Evolutionary conservation across 2,113 vertebrate species (phyloP).

Genomic region (Myrmecophaga tridactyla): DNA sequence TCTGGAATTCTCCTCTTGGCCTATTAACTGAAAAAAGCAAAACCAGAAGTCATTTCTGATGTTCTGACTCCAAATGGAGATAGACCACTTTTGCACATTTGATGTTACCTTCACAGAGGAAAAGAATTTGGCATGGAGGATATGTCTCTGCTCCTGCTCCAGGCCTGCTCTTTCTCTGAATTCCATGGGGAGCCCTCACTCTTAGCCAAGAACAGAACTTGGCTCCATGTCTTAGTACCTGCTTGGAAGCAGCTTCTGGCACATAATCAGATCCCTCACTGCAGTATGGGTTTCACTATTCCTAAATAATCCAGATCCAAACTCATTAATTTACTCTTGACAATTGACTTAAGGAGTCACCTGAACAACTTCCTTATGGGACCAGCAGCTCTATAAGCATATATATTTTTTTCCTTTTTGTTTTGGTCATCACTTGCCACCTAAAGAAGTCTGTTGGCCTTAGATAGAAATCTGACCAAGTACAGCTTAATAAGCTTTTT

Average conservation of each 20-base stretch:
- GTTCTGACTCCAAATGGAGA: not conserved
- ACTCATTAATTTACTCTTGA: not conserved
- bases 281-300: rapidly evolving
- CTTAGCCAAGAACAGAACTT: no score
- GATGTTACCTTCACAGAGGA: not conserved
- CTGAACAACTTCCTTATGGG: no score
- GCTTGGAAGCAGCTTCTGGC: not conserved
- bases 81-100: not conserved
- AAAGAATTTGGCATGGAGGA: not conserved
- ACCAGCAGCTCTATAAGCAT: not conserved
- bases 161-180: not conserved
- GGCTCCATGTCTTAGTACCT: rapidly evolving
- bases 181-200: not conserved
- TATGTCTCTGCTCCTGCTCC: not conserved
- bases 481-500: not conserved
- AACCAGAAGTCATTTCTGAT: not conserved
- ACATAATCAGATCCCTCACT: rapidly evolving
- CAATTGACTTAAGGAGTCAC: not conserved
- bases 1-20: not conserved
- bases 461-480: not conserved
- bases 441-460: not conserved
- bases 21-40: not conserved
- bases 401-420: not conserved
- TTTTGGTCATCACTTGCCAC: not conserved
- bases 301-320: not conserved